phyloP scores from a whole-genome alignment of 2,888 invertebrate genomes.

The Drepanosiphum platanoidis region DNA sequence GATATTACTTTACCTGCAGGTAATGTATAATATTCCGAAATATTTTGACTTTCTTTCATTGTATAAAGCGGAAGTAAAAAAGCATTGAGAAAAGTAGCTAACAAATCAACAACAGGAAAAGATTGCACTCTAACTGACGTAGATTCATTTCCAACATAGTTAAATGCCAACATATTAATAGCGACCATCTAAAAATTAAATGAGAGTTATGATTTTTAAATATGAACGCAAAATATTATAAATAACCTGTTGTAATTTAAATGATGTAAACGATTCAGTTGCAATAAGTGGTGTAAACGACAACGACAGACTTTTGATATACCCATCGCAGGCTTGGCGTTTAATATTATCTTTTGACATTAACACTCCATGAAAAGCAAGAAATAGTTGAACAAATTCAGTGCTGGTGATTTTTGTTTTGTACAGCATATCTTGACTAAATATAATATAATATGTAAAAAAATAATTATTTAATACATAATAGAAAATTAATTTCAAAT shows the following conservation, averaged over 20 bases:
- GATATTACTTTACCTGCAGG: conserved; percentile 72
- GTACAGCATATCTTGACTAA: conserved; percentile 68
- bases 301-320: conserved; percentile 75
- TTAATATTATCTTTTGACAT: conserved; percentile 70
- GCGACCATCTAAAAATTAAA: conserved; percentile 74
- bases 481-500: conserved; percentile 11
- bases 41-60: conserved; percentile 72
- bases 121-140: conserved; percentile 66
- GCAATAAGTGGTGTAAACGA: conserved; percentile 81
- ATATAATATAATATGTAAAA: conserved; percentile 57
- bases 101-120: conserved; percentile 71
- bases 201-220: neutral
- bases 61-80: conserved; percentile 78
- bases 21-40: conserved; percentile 75
- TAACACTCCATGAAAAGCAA: conserved; percentile 74
- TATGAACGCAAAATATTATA: neutral
- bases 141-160: conserved; percentile 70
- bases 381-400: conserved; percentile 72
- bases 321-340: conserved; percentile 70
- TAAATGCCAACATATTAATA: conserved; percentile 79
- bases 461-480: neutral
- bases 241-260: conserved; percentile 76
- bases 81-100: conserved; percentile 76
- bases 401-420: conserved; percentile 73
- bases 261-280: conserved; percentile 80